Base-by-base conservation (phyloP, 2,797 vertebrate genomes). In the Etheostoma nigrum region DNA sequence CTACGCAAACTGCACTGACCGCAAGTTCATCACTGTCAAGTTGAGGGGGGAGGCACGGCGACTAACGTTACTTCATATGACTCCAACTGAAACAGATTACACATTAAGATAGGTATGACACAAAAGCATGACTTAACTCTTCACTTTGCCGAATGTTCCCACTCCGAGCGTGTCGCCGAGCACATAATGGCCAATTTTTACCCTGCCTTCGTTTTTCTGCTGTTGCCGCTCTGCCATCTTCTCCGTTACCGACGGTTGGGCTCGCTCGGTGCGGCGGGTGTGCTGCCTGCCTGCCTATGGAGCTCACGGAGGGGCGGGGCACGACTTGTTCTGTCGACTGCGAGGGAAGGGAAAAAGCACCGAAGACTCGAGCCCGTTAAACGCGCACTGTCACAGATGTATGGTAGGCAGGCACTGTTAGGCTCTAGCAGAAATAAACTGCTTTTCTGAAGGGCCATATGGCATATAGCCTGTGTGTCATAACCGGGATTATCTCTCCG, bases 131-230 rank as follows among this genome's bases (percentile, higher is more conserved):
- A 97, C 97, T 98, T 96, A 98, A 97, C 98, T 97, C 96, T 99
- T 99, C 79, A 99, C 98, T 99, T 99, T 99, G 86, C 98, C 98
- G 91, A 99, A 99, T 72, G 98, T 99, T 85, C 98, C 98, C 88
- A 99, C 98, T 91, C 98, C 98, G 71, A 99, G 96, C 66, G 98
- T 99, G 95, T 98, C 98, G 49, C 98, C 98, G 79, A 99, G 95
- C 88, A 97, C 94, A 92, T 99, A 99, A 91, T 99, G 96, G 33
- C 98, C 98, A 91, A 99, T 99, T 91, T 98, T 98, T 76, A 98
- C 97, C 90, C 97, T 95, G 93, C 97, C 97, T 95, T 99, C 98
- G 94, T 96, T 96, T 88, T 97, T 97, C 93, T 96, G 93, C 60
- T 93, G 93, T 70, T 93, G 93, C 88, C 93, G 96, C 97, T 99